Conservation (phyloP, 2,797 vertebrate species). For the Catostomus latipinnis region DNA sequence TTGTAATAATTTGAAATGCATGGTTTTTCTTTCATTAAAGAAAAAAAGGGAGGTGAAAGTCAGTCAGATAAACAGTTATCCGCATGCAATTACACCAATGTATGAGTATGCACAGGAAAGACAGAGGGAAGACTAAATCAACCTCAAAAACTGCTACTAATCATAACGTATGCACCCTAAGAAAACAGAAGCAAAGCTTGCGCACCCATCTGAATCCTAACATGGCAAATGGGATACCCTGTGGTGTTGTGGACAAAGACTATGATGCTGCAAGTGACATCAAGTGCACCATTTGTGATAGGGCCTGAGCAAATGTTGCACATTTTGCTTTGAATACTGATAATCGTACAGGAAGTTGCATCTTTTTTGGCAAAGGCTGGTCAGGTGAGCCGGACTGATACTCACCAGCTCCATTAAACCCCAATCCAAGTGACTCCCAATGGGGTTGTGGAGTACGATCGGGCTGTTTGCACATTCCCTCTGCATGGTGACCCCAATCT, state of each 20-base stretch:
- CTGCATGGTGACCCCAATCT: constrained; percentile 53
- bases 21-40: too few relatives aligned
- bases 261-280: too few relatives aligned
- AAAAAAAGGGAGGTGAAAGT: too few relatives aligned
- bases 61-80: constrained; percentile 36
- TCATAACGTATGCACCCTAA: background rate
- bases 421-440: constrained; percentile 43
- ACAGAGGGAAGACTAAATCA: background rate
- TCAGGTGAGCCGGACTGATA: constrained; percentile 25
- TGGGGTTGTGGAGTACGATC: constrained; percentile 39
- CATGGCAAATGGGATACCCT: too few relatives aligned
- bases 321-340: background rate
- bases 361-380: background rate
- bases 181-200: background rate
- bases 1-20: too few relatives aligned
- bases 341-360: background rate
- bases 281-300: too few relatives aligned
- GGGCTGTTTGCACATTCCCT: constrained; percentile 66
- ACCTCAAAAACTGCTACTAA: background rate
- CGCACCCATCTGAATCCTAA: too few relatives aligned
- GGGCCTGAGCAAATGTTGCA: too few relatives aligned
- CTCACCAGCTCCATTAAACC: constrained; percentile 45
- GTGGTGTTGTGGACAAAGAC: too few relatives aligned
- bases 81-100: constrained; percentile 56
- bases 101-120: constrained; percentile 41